Base-by-base conservation (phyloP, 1,140 invertebrate genomes). In the Phortica variegata region DNA sequence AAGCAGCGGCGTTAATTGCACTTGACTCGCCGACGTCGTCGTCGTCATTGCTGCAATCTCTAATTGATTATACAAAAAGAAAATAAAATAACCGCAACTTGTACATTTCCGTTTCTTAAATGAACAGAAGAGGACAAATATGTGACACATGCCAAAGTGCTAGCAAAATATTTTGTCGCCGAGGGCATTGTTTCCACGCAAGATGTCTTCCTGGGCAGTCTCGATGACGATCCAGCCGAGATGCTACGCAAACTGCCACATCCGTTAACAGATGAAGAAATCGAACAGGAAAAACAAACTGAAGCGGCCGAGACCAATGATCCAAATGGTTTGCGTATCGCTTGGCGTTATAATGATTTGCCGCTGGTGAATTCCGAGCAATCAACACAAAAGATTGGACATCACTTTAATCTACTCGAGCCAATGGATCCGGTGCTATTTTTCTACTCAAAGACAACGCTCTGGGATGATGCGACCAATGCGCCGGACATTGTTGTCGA, bases 301-400 rank as follows among this genome's bases (percentile, higher is more conserved):
- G 43, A 56, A 51, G 42, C 48, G 48, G 41, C 32, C 12, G 6
- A 29, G 6, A 12, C 41, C 47, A 15, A 34, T 38, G 43, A 42
- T 17, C 56, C 72, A 13, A 80, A 85, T 39, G 80, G 86, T 54
- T 85, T 93, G 84, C 86, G 87, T 65, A 93, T 93, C 73, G 90
- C 91, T 5, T 93, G 90, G 87, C 80, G 90, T 40, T 93, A 93
- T 76, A 85, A 89, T 62, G 84, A 88, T 54, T 79, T 90, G 60
- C 83, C 82, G 29, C 62, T 82, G 58, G 78, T 87, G 2, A 83
- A 89, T 58, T 83, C 85, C 4, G 78, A 79, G 23, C 75, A 79
- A 32, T 44, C 60, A 8, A 44, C 47, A 2, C 75, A 68, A 31
- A 60, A 65, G 29, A 77, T 78, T 37, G 72, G 89, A 2, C 88